Evolutionary conservation across 2,888 invertebrate species (phyloP).

Genomic region (Amblyjoppa proteus): DNA sequence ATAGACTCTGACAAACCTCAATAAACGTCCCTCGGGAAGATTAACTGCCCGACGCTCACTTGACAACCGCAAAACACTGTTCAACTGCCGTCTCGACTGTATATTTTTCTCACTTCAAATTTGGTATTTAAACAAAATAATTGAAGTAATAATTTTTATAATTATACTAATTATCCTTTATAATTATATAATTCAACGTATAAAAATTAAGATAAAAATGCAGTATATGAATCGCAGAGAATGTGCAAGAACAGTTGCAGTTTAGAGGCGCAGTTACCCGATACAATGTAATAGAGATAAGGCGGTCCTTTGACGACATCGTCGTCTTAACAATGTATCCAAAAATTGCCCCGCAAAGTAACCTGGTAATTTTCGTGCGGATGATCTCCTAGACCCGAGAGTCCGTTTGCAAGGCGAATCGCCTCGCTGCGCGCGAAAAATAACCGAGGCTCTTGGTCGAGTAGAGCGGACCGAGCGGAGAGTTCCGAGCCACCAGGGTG

Average conservation of each 20-base stretch:
- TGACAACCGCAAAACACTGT: constrained; percentile 49
- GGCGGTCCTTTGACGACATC: too few species aligned
- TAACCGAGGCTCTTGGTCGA: constrained; percentile 37
- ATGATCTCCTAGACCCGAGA: background rate
- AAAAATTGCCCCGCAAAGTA: background rate
- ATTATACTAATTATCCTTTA: too few species aligned
- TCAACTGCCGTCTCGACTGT: constrained; percentile 16
- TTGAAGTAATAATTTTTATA: too few species aligned
- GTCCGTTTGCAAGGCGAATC: constrained; percentile 36
- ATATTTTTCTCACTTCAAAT: background rate
- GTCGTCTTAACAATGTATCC: background rate
- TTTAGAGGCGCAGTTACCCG: too few species aligned
- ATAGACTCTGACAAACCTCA: constrained; percentile 1
- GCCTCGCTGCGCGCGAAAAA: constrained; percentile 52
- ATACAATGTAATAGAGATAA: background rate
- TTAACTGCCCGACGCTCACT: constrained; percentile 54
- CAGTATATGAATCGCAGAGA: too few species aligned
- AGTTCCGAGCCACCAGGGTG: constrained; percentile 66
- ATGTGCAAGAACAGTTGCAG: too few species aligned
- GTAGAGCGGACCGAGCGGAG: constrained; percentile 12
- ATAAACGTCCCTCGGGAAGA: constrained; percentile 21
- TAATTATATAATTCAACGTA: too few species aligned
- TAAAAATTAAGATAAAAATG: too few species aligned
- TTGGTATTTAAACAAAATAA: too few species aligned
- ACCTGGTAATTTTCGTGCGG: background rate